Evolutionary conservation across 2,113 vertebrate genomes (phyloP).

Genomic region (Clarias gariepinus): DNA sequence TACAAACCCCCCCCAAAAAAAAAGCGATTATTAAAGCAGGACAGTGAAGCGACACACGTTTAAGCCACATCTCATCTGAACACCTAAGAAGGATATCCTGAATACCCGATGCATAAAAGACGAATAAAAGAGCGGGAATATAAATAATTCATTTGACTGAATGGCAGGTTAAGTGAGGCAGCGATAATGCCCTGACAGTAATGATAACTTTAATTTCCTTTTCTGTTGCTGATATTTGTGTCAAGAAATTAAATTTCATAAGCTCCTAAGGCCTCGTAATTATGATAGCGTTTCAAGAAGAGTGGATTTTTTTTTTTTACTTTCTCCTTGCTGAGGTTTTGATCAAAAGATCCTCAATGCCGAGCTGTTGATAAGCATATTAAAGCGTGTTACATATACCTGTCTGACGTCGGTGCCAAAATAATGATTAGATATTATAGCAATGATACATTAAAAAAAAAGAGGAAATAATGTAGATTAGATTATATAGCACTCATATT

Average conservation of each 20-base stretch:
- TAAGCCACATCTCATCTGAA: neutral
- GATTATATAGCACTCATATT: neutral
- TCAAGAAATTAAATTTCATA: slow-evolving; percentile 76
- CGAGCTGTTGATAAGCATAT: neutral
- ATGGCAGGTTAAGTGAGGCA: slow-evolving; percentile 80
- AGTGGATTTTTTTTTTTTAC: neutral
- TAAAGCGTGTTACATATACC: neutral
- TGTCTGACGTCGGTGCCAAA: neutral
- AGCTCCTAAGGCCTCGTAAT: slow-evolving; percentile 69
- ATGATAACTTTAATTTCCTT: slow-evolving; percentile 81
- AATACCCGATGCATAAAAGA: neutral
- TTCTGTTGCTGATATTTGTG: slow-evolving; percentile 78
- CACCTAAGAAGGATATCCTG: neutral
- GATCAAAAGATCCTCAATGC: slow-evolving; percentile 22
- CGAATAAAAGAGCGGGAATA: slow-evolving; percentile 53
- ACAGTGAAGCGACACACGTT: neutral
- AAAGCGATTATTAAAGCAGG: neutral
- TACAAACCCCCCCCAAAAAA: neutral
- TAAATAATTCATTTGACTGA: slow-evolving; percentile 76
- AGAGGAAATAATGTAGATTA: neutral
- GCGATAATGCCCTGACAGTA: slow-evolving; percentile 75
- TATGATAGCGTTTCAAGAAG: slow-evolving; percentile 58
- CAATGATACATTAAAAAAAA: neutral
- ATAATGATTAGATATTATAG: neutral
- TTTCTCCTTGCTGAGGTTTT: slow-evolving; percentile 32